Conservation (phyloP, 2,888 invertebrate species). For the Aromia moschata region DNA sequence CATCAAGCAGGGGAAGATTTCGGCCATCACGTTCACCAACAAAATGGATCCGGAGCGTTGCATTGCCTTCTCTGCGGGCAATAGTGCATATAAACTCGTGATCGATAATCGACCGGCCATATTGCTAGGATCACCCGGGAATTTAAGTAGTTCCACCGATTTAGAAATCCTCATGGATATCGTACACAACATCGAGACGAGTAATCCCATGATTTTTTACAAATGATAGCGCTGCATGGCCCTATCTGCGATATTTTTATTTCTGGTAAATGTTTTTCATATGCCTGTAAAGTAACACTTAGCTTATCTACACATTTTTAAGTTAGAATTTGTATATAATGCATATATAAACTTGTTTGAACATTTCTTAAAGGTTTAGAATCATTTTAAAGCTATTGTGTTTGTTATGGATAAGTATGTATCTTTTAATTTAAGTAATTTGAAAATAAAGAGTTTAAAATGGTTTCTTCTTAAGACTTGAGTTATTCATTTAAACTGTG, state of each 20-base stretch:
- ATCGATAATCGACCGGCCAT: constrained; percentile 47
- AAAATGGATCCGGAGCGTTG: constrained; percentile 45
- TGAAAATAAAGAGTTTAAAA: not conserved
- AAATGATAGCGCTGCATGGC: constrained; percentile 28
- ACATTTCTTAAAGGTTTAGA: not conserved
- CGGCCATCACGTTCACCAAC: constrained; percentile 49
- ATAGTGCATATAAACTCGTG: constrained; percentile 42
- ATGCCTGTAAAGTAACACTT: not conserved
- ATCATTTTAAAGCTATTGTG: constrained; percentile 8
- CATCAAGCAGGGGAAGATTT: constrained; percentile 48
- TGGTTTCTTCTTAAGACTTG: not conserved
- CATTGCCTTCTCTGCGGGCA: constrained; percentile 47
- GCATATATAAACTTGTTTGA: constrained; percentile 10
- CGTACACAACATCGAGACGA: constrained; percentile 44
- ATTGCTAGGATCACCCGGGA: constrained; percentile 46
- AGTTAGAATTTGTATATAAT: constrained; percentile 14
- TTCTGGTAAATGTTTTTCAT: not conserved
- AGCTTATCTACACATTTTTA: not conserved
- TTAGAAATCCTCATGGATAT: constrained; percentile 50
- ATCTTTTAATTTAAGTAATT: constrained; percentile 7
- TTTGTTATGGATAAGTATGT: constrained; percentile 1
- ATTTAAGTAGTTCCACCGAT: constrained; percentile 42
- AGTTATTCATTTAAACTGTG: no score
- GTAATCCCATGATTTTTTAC: constrained; percentile 47
- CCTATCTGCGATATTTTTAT: not conserved